Evolutionary conservation across 2,797 vertebrate genomes (phyloP).

Genomic region (Pseudomugil gertrudae): DNA sequence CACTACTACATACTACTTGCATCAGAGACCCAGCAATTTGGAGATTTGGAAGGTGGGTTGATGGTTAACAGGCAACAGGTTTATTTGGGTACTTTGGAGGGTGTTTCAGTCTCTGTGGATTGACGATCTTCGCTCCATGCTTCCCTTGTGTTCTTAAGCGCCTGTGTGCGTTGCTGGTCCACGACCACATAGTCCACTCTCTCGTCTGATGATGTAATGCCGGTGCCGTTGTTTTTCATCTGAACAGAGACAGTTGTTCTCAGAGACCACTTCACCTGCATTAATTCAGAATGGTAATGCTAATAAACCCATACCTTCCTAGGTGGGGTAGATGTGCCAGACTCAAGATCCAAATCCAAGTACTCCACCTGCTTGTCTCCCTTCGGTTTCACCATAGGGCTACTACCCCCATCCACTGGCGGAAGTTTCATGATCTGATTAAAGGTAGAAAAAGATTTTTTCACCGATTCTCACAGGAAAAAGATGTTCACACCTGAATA

Average conservation of each 20-base stretch:
- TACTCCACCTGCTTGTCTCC: conserved; percentile 99
- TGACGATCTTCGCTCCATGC: conserved; percentile 97
- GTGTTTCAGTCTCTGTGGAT: conserved; percentile 93
- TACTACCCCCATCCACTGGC: conserved; percentile 91
- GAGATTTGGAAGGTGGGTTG: conserved; percentile 31
- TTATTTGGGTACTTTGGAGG: conserved; percentile 92
- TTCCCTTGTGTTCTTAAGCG: conserved; percentile 94
- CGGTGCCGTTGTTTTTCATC: conserved; percentile 93
- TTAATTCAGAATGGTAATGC: neutral
- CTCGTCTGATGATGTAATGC: conserved; percentile 91
- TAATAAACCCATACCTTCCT: conserved; percentile 85
- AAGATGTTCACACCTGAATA: conserved; percentile 10
- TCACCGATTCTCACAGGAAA: conserved; percentile 23
- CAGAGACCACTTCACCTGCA: neutral
- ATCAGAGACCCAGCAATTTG: conserved; percentile 24
- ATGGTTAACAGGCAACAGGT: conserved; percentile 17
- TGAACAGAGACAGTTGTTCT: conserved; percentile 50
- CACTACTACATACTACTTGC: no score
- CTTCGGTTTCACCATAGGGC: conserved; percentile 94
- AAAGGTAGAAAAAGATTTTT: conserved; percentile 22
- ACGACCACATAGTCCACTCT: conserved; percentile 98
- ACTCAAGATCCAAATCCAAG: conserved; percentile 95
- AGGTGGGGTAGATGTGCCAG: conserved; percentile 95
- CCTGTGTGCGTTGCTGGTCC: conserved; percentile 95
- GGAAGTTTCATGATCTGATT: conserved; percentile 82